A percentile compares a stretch with the other conserved stretches of the same genome.
These are phyloP conservation scores for Parasteatoda tepidariorum DNA, from an alignment of 1,140 invertebrate genomes.

Conservation along the genomic window DNA sequence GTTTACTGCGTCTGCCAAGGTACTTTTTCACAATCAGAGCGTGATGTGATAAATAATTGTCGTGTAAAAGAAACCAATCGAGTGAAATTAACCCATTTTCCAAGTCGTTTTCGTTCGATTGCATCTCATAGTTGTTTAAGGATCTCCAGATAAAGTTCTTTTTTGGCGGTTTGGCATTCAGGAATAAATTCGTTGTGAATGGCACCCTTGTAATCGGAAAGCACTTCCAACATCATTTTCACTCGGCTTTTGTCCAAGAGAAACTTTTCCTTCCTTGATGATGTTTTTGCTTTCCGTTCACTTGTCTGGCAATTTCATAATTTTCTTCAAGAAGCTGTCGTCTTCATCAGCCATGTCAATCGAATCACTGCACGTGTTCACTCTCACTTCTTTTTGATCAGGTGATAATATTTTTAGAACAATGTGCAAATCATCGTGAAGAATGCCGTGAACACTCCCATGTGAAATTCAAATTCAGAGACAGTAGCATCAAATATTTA, in stretches of 20 bases:
- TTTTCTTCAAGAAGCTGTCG: neutral
- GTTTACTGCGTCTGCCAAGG: neutral
- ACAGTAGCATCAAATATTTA: too few relatives aligned
- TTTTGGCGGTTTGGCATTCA: neutral
- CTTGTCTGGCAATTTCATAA: neutral
- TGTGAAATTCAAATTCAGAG: too few relatives aligned
- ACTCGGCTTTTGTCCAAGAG: neutral
- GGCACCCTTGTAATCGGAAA: neutral
- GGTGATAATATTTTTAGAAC: neutral
- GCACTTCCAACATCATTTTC: neutral
- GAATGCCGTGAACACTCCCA: neutral
- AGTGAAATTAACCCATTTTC: neutral
- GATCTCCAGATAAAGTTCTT: neutral
- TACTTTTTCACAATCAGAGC: neutral
- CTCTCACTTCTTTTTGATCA: neutral
- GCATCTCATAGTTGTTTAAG: neutral
- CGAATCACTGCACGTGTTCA: neutral
- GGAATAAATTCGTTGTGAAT: neutral
- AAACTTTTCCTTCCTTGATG: neutral
- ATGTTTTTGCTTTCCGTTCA: neutral
- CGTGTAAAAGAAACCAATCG: neutral
- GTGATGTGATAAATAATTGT: too few relatives aligned
- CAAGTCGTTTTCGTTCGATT: neutral
- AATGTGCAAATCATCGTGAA: neutral
- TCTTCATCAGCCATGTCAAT: neutral